phyloP scores from a whole-genome alignment of 2,888 invertebrate genomes.

The Caenorhabditis sp. region DNA sequence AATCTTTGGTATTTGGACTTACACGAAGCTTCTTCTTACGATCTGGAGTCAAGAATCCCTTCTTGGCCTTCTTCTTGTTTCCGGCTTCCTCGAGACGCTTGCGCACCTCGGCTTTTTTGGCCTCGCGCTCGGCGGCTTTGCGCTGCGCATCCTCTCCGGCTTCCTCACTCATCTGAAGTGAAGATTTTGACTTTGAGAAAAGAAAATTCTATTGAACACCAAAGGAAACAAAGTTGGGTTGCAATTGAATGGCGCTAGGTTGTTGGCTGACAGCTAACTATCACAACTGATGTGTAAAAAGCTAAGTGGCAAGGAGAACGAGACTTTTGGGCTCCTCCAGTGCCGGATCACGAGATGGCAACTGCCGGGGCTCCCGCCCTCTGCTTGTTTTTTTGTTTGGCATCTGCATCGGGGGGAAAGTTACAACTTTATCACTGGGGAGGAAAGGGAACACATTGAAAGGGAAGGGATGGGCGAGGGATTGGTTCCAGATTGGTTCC shows the following conservation, averaged over 20 bases:
- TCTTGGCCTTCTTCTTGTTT: conserved; percentile 91
- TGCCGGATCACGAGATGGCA: conserved; percentile 29
- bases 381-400: conserved; percentile 18
- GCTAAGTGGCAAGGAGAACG: conserved; percentile 2
- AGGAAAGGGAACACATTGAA: too few species aligned
- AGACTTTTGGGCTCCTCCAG: not conserved
- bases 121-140: conserved; percentile 97
- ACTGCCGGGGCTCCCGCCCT: conserved; percentile 35
- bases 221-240: too few species aligned
- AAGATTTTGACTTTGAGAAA: not conserved
- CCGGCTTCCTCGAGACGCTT: conserved; percentile 98
- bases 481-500: too few species aligned
- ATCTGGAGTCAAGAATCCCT: conserved; percentile 99
- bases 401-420: not conserved
- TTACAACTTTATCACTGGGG: not conserved
- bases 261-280: not conserved
- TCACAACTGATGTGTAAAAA: conserved; percentile 49
- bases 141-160: conserved; percentile 68
- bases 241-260: too few species aligned
- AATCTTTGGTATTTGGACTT: conserved; percentile 79
- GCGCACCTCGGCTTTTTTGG: conserved; percentile 96
- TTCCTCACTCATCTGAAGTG: conserved; percentile 69
- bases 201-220: not conserved
- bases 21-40: conserved; percentile 99
- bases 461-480: too few species aligned